Base-by-base conservation (phyloP, 2,113 vertebrate genomes). In the Hippocampus guttulatus region DNA sequence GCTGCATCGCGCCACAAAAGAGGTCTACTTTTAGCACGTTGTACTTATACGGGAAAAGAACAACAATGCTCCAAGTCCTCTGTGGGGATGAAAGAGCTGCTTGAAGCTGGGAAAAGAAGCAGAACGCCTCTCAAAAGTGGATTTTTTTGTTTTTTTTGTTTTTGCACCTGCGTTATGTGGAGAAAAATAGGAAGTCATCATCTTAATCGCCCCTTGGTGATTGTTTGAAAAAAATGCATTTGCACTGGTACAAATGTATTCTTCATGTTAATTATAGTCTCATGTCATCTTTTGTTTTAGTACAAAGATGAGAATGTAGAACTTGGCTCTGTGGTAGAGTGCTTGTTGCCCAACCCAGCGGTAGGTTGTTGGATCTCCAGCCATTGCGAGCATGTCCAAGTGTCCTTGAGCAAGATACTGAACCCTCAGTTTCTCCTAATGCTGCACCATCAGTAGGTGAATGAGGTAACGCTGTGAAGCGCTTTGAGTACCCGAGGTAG, bases 21-120 rank as follows among this genome's bases (percentile, higher is more conserved):
- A 12, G 9, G 11, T 60, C 41, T 21, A 77, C 81, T 70, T 75
- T 81, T 65, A 55, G n/a, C 57, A 57, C 64, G 20, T 63, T 68
- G 43, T 23, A 65, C 64, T 65, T 65, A 47, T 27, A 65, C n/a
- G 64, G 64, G 64, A 65, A 47, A 67, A 67, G 65, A 21, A 52
- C 40, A 67, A 67, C 25, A 33, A 16, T 57, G 69, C 20, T 63
- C 23, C 54, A 58, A 55, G 25, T 41, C 49, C 51, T 38, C 8
- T 14, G 30, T 18, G 27, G 47, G 33, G 67, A 63, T 8, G 21
- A 55, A 63, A 54, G 21, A 25, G 45, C 14, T 43, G 23, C 16
- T 40, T 20, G 18, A 71, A 71, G 25, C 25, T 20, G 43, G 7
- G 15, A 64, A 47, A 62, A 62, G 30, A 20, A 62, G 16, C 16